Percentiles rank a stretch among this genome's conserved stretches.
These are phyloP conservation scores for Chiroxiphia lanceolata DNA, from an alignment of 2,797 vertebrate species.

Conservation along the genomic window DNA sequence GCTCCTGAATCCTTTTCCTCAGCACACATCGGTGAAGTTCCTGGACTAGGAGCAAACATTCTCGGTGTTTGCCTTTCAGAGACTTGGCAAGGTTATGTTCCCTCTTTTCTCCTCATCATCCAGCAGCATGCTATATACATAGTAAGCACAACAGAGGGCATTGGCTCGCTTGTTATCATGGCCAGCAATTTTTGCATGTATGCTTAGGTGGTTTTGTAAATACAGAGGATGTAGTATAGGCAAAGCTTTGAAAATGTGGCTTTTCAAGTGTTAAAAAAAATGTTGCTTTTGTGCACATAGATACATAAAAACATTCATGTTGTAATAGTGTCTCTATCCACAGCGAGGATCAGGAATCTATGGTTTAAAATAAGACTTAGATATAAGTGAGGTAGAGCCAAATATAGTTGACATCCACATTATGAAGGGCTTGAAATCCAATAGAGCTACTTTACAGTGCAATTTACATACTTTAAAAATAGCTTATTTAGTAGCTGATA, in stretches of 20 bases:
- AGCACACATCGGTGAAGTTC: background rate
- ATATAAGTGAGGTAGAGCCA: background rate
- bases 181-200: background rate
- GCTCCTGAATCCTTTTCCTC: background rate
- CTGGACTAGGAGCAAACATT: background rate
- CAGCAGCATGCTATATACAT: background rate
- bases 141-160: background rate
- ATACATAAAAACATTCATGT: background rate
- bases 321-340: background rate
- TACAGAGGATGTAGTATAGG: background rate
- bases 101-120: background rate
- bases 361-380: background rate
- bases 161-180: background rate
- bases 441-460: background rate
- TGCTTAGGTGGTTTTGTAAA: background rate
- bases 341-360: background rate
- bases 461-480: constrained; percentile 23
- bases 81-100: background rate
- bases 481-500: constrained; percentile 51
- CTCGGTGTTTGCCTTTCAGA: background rate
- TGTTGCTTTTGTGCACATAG: background rate
- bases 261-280: background rate
- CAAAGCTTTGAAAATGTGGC: background rate
- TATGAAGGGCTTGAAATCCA: background rate
- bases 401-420: background rate